phyloP scores from a whole-genome alignment of 2,888 invertebrate genomes.

The Andricus curvator region DNA sequence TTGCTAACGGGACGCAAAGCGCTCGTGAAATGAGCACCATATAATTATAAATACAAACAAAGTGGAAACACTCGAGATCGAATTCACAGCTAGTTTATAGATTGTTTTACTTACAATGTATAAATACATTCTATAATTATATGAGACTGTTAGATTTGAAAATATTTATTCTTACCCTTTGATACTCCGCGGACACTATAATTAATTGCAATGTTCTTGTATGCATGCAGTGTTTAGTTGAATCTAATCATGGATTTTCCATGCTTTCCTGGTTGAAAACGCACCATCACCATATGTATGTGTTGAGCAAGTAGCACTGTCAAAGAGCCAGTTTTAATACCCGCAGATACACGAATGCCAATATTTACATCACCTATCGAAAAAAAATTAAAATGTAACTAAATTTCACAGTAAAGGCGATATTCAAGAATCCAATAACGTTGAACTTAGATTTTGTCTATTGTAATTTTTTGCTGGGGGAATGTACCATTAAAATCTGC shows the following conservation, averaged over 20 bases:
- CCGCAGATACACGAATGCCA: conserved; percentile 81
- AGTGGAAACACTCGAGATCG: too few relatives aligned
- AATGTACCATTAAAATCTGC: not conserved
- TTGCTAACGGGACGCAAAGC: too few relatives aligned
- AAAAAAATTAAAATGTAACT: conserved; percentile 50
- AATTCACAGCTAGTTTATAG: too few relatives aligned
- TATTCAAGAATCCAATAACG: too few relatives aligned
- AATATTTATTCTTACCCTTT: conserved; percentile 79
- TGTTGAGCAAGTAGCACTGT: conserved; percentile 82
- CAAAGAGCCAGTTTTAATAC: conserved; percentile 83
- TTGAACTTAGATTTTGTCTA: not conserved
- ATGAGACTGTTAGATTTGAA: too few relatives aligned
- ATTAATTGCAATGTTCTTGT: conserved; percentile 80
- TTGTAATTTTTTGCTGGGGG: not conserved
- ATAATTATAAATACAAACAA: too few relatives aligned
- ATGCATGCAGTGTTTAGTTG: conserved; percentile 81
- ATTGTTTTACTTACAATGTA: too few relatives aligned
- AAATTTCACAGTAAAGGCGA: not conserved
- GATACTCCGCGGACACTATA: conserved; percentile 83
- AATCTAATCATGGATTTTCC: conserved; percentile 76
- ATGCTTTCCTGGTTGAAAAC: conserved; percentile 81
- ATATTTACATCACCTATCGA: conserved; percentile 77
- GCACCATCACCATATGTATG: conserved; percentile 84
- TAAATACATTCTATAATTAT: too few relatives aligned
- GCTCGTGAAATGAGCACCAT: too few relatives aligned